Percentiles rank a stretch among this genome's conserved stretches.
These are phyloP conservation scores for Macrobrachium nipponense DNA, from an alignment of 1,140 invertebrate genomes.

Conservation along the genomic window DNA sequence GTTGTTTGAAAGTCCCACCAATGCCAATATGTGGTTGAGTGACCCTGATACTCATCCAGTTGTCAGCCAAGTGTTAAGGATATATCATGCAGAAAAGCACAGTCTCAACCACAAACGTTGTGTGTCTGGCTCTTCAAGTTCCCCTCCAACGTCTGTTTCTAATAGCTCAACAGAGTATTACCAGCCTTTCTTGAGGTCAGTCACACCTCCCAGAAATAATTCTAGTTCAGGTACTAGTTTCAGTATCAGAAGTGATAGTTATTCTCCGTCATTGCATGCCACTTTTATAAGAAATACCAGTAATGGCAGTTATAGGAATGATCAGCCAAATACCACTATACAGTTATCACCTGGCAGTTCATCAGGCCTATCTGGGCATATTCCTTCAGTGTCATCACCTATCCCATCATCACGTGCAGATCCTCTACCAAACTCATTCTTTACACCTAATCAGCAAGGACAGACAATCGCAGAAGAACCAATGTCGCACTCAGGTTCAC, in stretches of 20 bases:
- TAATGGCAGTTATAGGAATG: neutral
- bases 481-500: constrained; percentile 52
- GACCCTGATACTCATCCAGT: constrained; percentile 76
- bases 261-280: neutral
- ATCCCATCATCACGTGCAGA: neutral
- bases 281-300: constrained; percentile 14
- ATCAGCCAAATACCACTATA: neutral
- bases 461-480: constrained; percentile 34
- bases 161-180: too few relatives aligned
- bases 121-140: constrained; percentile 12
- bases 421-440: constrained; percentile 7
- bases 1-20: constrained; percentile 75
- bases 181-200: neutral
- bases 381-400: constrained; percentile 6
- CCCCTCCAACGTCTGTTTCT: neutral
- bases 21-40: constrained; percentile 74
- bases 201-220: constrained; percentile 4
- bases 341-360: neutral
- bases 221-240: neutral
- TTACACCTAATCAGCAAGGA: neutral
- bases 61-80: constrained; percentile 76
- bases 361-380: neutral
- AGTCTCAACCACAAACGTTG: constrained; percentile 24
- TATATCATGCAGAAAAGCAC: constrained; percentile 77
- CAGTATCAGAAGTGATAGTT: neutral